phyloP scores from a whole-genome alignment of 2,113 vertebrate genomes.

The Lasiurus cinereus region DNA sequence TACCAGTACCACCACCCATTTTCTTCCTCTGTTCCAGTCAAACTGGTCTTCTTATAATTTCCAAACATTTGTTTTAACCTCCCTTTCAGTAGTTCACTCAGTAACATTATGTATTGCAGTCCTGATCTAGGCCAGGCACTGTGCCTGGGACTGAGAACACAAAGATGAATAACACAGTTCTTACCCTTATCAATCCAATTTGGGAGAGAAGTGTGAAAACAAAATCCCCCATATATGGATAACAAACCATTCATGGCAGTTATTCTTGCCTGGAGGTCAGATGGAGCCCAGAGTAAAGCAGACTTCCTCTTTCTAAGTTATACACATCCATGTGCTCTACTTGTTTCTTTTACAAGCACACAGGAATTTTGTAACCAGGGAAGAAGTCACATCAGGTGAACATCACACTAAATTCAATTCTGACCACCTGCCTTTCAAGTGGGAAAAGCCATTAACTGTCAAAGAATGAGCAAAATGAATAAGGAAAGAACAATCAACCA shows the following conservation, averaged over 20 bases:
- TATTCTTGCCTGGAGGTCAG: background rate
- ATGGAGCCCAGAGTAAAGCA: background rate
- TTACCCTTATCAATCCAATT: background rate
- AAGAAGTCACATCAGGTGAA: background rate
- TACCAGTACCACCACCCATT: background rate
- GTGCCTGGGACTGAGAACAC: background rate
- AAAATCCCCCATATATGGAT: background rate
- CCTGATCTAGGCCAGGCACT: background rate
- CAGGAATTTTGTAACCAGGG: background rate
- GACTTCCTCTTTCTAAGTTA: background rate
- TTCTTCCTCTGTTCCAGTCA: background rate
- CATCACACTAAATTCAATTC: background rate
- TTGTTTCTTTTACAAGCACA: background rate
- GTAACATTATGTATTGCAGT: background rate
- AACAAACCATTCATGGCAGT: background rate
- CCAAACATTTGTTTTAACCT: background rate
- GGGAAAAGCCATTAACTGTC: background rate
- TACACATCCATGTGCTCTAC: background rate
- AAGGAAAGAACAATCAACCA: background rate
- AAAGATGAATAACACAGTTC: background rate
- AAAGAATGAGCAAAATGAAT: background rate
- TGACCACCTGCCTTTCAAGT: background rate
- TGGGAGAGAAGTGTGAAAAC: background rate
- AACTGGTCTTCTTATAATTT: background rate
- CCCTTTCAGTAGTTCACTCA: background rate